These are phyloP conservation scores for Pegoplata infirma DNA, from an alignment of 2,888 invertebrate species.

Conservation along the genomic window DNA sequence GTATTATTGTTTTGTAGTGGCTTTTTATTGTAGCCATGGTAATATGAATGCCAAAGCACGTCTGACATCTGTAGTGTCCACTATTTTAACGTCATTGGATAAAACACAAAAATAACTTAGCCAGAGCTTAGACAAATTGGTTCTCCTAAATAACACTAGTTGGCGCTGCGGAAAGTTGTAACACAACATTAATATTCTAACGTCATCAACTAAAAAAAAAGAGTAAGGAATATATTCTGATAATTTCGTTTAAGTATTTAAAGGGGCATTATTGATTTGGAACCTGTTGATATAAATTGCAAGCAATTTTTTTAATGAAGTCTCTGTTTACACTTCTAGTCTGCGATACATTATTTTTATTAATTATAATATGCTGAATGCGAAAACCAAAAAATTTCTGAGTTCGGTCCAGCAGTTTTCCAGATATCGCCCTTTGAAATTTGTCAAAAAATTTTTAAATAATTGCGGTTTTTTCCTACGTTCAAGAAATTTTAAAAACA, in stretches of 20 bases:
- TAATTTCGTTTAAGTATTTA: neutral
- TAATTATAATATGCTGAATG: too few species aligned
- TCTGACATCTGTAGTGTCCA: constrained; percentile 59
- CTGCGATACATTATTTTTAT: too few species aligned
- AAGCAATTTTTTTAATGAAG: too few species aligned
- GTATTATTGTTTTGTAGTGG: constrained; percentile 48
- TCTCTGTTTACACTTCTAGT: too few species aligned
- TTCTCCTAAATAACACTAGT: constrained; percentile 23
- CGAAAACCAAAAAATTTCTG: too few species aligned
- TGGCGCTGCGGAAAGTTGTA: constrained; percentile 31
- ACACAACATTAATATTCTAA: neutral
- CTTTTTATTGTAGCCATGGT: constrained; percentile 59
- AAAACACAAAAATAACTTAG: constrained; percentile 1
- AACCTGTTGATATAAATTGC: neutral
- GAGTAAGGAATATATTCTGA: too few species aligned
- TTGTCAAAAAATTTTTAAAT: too few species aligned
- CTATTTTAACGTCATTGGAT: constrained; percentile 36
- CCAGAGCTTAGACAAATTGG: constrained; percentile 32
- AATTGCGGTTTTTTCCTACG: too few species aligned
- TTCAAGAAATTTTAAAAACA: too few species aligned
- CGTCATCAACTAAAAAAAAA: neutral
- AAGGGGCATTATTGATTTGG: neutral
- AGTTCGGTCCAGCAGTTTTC: too few species aligned
- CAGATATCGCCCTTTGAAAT: too few species aligned
- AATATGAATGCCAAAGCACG: constrained; percentile 51